These are phyloP conservation scores for Scortum barcoo DNA, from an alignment of 2,113 vertebrate genomes.

Conservation along the genomic window DNA sequence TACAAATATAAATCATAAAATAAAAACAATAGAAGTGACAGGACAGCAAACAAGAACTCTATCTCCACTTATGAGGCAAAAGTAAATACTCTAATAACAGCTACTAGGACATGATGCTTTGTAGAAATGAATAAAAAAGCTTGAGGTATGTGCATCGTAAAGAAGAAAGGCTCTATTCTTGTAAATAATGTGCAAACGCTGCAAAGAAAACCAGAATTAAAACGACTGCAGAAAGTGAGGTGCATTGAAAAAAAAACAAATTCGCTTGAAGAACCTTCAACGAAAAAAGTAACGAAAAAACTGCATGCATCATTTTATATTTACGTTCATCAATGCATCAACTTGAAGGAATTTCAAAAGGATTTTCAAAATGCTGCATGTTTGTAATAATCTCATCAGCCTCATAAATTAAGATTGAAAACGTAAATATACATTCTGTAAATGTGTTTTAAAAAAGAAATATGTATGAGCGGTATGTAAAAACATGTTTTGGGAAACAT, in stretches of 20 bases:
- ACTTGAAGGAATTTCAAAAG: not conserved
- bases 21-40: conserved; percentile 71
- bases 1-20: conserved; percentile 46
- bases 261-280: conserved; percentile 23
- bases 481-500: conserved; percentile 73
- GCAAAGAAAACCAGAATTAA: conserved; percentile 37
- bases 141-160: conserved; percentile 24
- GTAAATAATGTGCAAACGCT: conserved; percentile 36
- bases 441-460: conserved; percentile 9
- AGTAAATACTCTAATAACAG: conserved; percentile 34
- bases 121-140: conserved; percentile 37
- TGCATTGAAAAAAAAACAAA: conserved; percentile 60
- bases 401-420: conserved; percentile 38
- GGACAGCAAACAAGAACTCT: conserved; percentile 76
- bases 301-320: conserved; percentile 77
- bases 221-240: conserved; percentile 23
- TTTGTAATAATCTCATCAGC: not conserved
- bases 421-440: conserved; percentile 72
- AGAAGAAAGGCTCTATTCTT: conserved; percentile 29
- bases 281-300: conserved; percentile 28
- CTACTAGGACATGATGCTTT: conserved; percentile 16
- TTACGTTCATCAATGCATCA: conserved; percentile 66
- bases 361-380: not conserved
- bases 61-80: conserved; percentile 54
- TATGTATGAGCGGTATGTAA: conserved; percentile 37